Base-by-base conservation (phyloP, 2,888 invertebrate species). In the Anoplius nigerrimus region DNA sequence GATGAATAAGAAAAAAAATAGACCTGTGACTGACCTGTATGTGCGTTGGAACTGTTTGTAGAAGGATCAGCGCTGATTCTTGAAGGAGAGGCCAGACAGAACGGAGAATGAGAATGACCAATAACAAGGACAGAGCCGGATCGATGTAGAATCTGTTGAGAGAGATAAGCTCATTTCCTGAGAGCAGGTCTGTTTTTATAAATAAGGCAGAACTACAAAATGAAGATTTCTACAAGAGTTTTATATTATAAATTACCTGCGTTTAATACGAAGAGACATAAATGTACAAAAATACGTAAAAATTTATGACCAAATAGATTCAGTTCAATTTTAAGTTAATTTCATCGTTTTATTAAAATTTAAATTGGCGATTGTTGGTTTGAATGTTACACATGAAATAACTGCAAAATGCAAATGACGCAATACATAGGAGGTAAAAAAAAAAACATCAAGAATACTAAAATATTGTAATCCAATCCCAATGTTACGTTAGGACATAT, bases 21-120 rank as follows among this genome's bases (percentile, higher is more conserved):
- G n/a, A n/a, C n/a, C n/a, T n/a, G n/a, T n/a, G 51, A 21, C 8
- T 69, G 71, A 82, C 93, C 90, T 97, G 95, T 86, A 99, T 97
- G 89, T 98, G 98, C 16, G 97, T 97, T 58, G 99, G 99, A 68
- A 98, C 98, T n/a, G 98, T 98, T 90, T 99, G 99, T 57, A 99
- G 91, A 69, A 99, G 90, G 85, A 99, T 98, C 74, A 98, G 91
- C 2, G 98, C 98, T 0, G 98, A 98, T 89, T 98, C 98, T 81
- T 96, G 93, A 58, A 99, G 90, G 75, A 98, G 90, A 5, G 97
- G 97, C 97, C 97, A 97, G 16, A 97, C 97, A 0, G 97, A 97
- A 74, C 94, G 93, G 74, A 97, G 90, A 77, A 98, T 98, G 53
- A 98, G 91, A 43, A 94, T 89, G 11, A 98, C 98, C 85, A 99